These are phyloP conservation scores for Heteromurus nitidus DNA, from an alignment of 2,888 invertebrate genomes.

Conservation along the genomic window DNA sequence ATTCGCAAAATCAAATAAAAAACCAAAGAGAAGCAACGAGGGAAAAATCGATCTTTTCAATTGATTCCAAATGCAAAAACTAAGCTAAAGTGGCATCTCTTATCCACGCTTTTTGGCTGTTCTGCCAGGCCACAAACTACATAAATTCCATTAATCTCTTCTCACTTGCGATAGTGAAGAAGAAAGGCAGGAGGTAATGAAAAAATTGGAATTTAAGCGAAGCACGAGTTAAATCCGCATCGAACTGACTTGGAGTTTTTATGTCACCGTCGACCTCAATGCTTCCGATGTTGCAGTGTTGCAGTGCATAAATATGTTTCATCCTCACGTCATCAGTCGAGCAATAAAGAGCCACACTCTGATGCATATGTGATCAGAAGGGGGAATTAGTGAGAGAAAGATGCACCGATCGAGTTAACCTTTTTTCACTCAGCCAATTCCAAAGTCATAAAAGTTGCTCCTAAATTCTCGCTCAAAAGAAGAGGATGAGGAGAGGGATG, in stretches of 20 bases:
- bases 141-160: slow-evolving; percentile 44
- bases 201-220: not conserved
- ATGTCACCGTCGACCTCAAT: slow-evolving; percentile 21
- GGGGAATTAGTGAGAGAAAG: no score
- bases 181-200: not conserved
- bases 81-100: no score
- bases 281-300: slow-evolving; percentile 2
- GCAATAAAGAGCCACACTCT: slow-evolving; percentile 19
- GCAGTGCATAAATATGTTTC: slow-evolving; percentile 21
- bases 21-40: no score
- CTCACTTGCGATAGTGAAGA: slow-evolving; percentile 2
- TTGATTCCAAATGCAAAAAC: no score
- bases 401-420: not conserved
- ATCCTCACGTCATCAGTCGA: slow-evolving; percentile 30
- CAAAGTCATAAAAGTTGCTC: not conserved
- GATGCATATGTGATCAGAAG: no score
- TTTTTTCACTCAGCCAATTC: no score
- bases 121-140: slow-evolving; percentile 32
- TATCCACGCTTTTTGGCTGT: no score
- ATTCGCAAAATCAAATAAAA: no score
- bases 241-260: not conserved
- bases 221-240: slow-evolving; percentile 11
- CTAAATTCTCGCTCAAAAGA: not conserved
- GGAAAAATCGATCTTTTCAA: no score
- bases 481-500: not conserved